A percentile compares a stretch with the other conserved stretches of the same genome.
These are phyloP conservation scores for Drosophila leontia DNA, from an alignment of 1,140 invertebrate species.

Conservation along the genomic window DNA sequence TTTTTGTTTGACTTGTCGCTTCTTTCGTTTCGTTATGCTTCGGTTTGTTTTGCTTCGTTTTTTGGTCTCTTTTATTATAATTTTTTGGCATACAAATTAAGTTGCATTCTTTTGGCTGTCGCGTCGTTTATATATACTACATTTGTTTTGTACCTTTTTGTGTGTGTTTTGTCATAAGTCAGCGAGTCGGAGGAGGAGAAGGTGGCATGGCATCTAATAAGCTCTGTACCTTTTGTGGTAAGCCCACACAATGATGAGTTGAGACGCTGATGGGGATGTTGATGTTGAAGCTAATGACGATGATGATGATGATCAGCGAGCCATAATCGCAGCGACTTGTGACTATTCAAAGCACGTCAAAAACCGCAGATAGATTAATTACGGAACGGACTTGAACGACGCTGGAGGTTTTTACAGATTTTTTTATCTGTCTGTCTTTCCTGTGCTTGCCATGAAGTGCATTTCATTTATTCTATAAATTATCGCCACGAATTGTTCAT, in stretches of 20 bases:
- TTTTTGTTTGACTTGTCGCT: conserved; percentile 68
- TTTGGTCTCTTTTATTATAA: conserved; percentile 45
- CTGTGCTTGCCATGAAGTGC: conserved; percentile 71
- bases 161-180: conserved; percentile 35
- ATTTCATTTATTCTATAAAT: conserved; percentile 82
- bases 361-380: conserved; percentile 77
- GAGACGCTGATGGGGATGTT: conserved; percentile 26
- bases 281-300: conserved; percentile 25
- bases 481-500: conserved; percentile 82
- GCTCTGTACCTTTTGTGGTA: conserved; percentile 34
- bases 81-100: conserved; percentile 70
- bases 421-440: not conserved
- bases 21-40: conserved; percentile 46
- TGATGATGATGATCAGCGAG: conserved; percentile 66
- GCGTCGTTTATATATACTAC: conserved; percentile 23
- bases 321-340: conserved; percentile 64
- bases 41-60: conserved; percentile 25
- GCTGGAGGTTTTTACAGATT: conserved; percentile 11
- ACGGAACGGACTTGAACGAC: conserved; percentile 62
- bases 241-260: conserved; percentile 57
- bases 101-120: conserved; percentile 61
- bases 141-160: conserved; percentile 18
- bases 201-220: conserved; percentile 47
- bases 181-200: not conserved
- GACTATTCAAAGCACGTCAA: conserved; percentile 80